phyloP scores from a whole-genome alignment of 2,888 invertebrate genomes.

The Celastrina argiolus region DNA sequence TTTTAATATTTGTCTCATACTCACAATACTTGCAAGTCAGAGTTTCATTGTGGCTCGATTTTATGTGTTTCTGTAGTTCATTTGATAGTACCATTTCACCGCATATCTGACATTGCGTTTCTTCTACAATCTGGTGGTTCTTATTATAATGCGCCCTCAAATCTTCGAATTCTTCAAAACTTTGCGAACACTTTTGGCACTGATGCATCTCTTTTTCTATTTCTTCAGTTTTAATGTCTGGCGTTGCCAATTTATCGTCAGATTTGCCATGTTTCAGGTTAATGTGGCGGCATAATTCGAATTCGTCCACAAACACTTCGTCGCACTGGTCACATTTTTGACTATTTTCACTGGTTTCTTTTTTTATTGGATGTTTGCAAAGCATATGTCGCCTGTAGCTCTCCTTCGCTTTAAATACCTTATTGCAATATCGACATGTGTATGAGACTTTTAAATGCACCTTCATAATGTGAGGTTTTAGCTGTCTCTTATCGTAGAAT shows the following conservation, averaged over 20 bases:
- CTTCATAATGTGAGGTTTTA: constrained; percentile 61
- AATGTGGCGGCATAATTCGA: constrained; percentile 60
- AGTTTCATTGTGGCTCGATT: constrained; percentile 44
- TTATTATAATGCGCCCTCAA: constrained; percentile 56
- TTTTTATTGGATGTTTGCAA: constrained; percentile 51
- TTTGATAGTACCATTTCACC: constrained; percentile 51
- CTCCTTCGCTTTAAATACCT: constrained; percentile 62
- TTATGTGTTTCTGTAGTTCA: constrained; percentile 60
- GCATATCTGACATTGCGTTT: constrained; percentile 64
- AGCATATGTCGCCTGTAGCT: constrained; percentile 60
- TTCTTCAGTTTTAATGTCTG: constrained; percentile 52
- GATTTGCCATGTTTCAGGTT: constrained; percentile 44
- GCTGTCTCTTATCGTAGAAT: constrained; percentile 57
- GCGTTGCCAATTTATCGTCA: constrained; percentile 31
- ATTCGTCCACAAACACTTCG: constrained; percentile 57
- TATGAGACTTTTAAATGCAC: constrained; percentile 65
- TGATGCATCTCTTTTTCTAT: constrained; percentile 49
- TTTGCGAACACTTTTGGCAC: constrained; percentile 60
- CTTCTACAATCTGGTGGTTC: constrained; percentile 47
- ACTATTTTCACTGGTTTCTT: constrained; percentile 34
- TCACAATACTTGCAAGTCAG: constrained; percentile 60
- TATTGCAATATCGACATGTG: constrained; percentile 57
- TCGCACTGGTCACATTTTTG: constrained; percentile 61
- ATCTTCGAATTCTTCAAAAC: constrained; percentile 51
- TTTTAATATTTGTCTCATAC: constrained; percentile 51